Evolutionary conservation across 1,140 invertebrate species (phyloP), one percentile per base, ranked within the genome.

Genomic region (Ips nitidus): DNA sequence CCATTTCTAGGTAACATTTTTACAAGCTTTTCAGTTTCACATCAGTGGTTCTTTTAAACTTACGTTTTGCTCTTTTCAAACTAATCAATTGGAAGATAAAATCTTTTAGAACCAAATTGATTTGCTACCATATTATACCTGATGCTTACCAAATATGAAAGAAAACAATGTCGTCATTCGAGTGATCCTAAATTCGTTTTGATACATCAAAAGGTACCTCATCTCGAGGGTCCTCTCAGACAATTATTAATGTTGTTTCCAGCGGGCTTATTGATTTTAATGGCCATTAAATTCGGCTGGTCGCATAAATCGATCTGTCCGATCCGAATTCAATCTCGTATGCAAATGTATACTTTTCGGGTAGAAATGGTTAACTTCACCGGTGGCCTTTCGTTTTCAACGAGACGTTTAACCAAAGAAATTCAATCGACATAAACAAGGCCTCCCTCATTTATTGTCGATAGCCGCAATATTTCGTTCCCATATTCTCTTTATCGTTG

Each of bases 261-360:
- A 41, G 52, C 50, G 63, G 53, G 56, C 56, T 65, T 65, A 65
- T 65, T 55, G 63, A 65, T 65, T 65, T 41, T 42, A 55, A 53
- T 65, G 63, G 63, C 63, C 45, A 65, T 65, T 65, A 65, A 65
- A 55, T 55, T 41, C 63, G 38, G 52, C 39, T 41, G 41, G 50
- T 40, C 50, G 39, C 38, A 55, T 56, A 56, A 65, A 65, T 65
- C 63, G 52, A 65, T 55, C 57, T 41, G 41, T 59, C 57, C 52
- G 52, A 36, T 22, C 37, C 52, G 8, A 36, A 38, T 7, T n/a
- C 52, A 55, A 38, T 55, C 37, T 59, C 41, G 57, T 55, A 59
- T 59, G 57, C 3, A 59, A 59, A 59, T 59, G 57, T 36, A 2
- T 37, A 40, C 53, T 37, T 56, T 56, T 37, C 53, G 22, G 22